Conservation (phyloP, 92 coral and sea anemone genomes). For the Heteractis magnifica region DNA sequence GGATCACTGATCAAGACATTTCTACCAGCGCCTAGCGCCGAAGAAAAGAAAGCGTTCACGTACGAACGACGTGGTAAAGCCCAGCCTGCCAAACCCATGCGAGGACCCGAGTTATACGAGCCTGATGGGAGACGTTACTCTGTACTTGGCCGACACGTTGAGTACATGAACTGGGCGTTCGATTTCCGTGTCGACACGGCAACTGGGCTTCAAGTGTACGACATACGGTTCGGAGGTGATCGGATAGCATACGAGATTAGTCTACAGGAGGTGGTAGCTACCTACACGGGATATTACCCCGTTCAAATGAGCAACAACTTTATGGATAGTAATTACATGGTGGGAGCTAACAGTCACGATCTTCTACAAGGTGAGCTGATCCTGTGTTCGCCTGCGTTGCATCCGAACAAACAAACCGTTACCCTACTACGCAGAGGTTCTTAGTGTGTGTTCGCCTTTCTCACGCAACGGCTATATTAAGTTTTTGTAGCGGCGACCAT, state of each 20-base stretch:
- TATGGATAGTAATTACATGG: slow-evolving; percentile 65
- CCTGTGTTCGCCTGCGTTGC: too few species aligned
- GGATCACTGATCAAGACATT: slow-evolving; percentile 30
- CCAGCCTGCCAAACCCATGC: slow-evolving; percentile 56
- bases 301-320: slow-evolving; percentile 52
- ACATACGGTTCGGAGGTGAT: slow-evolving; percentile 57
- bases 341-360: slow-evolving; percentile 62
- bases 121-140: slow-evolving; percentile 85
- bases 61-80: slow-evolving; percentile 62
- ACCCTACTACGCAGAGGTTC: too few species aligned
- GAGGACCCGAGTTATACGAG: slow-evolving; percentile 78
- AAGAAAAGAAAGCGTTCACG: slow-evolving; percentile 52
- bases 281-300: slow-evolving; percentile 78
- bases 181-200: slow-evolving; percentile 76
- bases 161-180: slow-evolving; percentile 90
- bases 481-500: too few species aligned
- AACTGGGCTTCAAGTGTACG: slow-evolving; percentile 76
- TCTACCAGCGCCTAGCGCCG: slow-evolving; percentile 56
- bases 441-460: too few species aligned
- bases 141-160: slow-evolving; percentile 65
- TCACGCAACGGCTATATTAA: too few species aligned
- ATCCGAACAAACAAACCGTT: too few species aligned
- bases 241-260: slow-evolving; percentile 84
- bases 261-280: slow-evolving; percentile 82
- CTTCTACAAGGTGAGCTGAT: slow-evolving; percentile 43